These are phyloP conservation scores for Erpobdella octoculata DNA, from an alignment of 2,888 invertebrate species.

Conservation along the genomic window DNA sequence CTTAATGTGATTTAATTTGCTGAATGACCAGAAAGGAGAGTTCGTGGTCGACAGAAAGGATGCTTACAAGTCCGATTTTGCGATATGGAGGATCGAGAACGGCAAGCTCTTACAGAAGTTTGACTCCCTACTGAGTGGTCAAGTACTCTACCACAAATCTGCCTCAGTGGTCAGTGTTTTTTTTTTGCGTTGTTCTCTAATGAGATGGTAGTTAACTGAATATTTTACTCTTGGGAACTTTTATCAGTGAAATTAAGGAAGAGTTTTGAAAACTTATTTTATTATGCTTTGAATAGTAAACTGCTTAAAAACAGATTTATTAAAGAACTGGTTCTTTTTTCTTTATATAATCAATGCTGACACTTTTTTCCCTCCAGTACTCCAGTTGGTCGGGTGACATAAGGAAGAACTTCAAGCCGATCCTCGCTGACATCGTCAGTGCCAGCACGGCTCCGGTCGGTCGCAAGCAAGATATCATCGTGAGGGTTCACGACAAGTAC, in stretches of 20 bases:
- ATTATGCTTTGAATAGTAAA: too few relatives aligned
- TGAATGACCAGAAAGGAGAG: conserved; percentile 34
- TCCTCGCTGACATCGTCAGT: conserved; percentile 30
- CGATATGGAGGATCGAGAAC: conserved; percentile 33
- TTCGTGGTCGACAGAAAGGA: conserved; percentile 33
- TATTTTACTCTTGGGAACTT: background rate
- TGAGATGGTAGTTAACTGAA: background rate
- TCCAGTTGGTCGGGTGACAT: conserved; percentile 34
- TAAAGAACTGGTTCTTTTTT: too few relatives aligned
- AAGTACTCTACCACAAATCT: conserved; percentile 26
- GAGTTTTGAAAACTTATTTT: too few relatives aligned
- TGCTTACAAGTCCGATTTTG: conserved; percentile 30
- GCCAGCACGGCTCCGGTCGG: conserved; percentile 18
- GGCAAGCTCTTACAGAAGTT: conserved; percentile 32
- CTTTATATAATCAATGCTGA: background rate
- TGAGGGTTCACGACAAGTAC: conserved; percentile 29
- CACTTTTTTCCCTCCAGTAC: conserved; percentile 21
- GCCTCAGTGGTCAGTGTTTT: conserved; percentile 32
- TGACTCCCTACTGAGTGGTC: conserved; percentile 21
- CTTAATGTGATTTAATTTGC: too few relatives aligned
- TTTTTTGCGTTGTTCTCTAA: background rate
- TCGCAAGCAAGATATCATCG: conserved; percentile 31
- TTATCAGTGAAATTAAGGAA: too few relatives aligned
- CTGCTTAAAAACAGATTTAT: too few relatives aligned
- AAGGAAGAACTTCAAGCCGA: conserved; percentile 28